Base-by-base conservation (phyloP, 2,113 vertebrate species). In the Fulica atra region DNA sequence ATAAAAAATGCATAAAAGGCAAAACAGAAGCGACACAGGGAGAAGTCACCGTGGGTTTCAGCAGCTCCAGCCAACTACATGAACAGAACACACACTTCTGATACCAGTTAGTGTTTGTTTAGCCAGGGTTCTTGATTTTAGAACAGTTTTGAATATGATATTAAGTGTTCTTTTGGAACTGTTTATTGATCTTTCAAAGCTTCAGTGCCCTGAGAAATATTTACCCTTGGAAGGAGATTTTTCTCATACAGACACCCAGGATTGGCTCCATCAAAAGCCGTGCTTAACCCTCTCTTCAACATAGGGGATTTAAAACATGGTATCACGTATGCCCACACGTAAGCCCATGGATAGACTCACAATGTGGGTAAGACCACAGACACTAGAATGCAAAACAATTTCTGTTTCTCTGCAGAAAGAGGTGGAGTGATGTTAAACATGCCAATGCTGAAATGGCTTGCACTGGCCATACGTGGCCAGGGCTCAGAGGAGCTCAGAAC, bases 321-420 rank as follows among this genome's bases (percentile, higher is more conserved):
- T 2, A 2, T 26, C 5, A 7, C 0, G 16, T 31, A 33, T 7
- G n/a, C 13, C 28, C 50, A 16, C 38, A 25, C 0, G 1, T 13
- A 3, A 69, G 15, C 53, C 42, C 64, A 33, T 0, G 16, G 54
- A 17, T 1, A 60, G 24, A 10, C 28, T 24, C 28, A 10, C 6
- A 3, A 3, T 2, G 25, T 7, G 46, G 42, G 23, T 3, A 31
- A 61, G 1, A 13, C 33, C 31, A 53, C 15, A 16, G 23, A 9
- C 7, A 42, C 17, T 24, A 63, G 51, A 69, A 68, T 18, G 42
- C 48, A 56, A n/a, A 87, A 7, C 0, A 40, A 14, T 18, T 26
- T 31, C 53, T 73, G 9, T 3, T 61, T 18, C 42, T 46, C 35
- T 87, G 40, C 48, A 81, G 44, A 72, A 46, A 3, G 24, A 81